These are phyloP conservation scores for Grallaria varia DNA, from an alignment of 2,113 vertebrate genomes.

Conservation along the genomic window DNA sequence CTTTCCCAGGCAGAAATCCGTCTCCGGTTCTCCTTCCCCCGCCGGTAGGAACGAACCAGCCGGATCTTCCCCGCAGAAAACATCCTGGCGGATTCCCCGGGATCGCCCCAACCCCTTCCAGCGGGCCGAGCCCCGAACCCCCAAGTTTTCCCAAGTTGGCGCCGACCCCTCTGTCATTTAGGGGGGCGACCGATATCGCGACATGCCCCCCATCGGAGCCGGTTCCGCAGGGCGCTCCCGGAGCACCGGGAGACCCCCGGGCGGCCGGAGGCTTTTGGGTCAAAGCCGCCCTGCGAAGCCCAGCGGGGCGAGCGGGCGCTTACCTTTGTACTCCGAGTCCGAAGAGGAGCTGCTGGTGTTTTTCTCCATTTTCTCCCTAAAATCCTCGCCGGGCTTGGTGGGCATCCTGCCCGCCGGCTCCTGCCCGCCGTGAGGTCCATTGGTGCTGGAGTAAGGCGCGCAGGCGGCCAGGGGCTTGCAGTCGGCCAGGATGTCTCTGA, in stretches of 20 bases:
- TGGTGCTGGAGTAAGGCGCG: slow-evolving; percentile 94
- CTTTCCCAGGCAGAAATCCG: neutral
- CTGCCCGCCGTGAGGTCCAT: slow-evolving; percentile 84
- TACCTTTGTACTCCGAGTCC: slow-evolving; percentile 98
- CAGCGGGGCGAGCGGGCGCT: neutral
- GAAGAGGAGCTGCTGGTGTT: slow-evolving; percentile 89
- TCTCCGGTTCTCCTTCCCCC: neutral
- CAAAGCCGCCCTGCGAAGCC: neutral
- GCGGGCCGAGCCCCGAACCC: neutral
- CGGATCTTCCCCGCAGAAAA: neutral
- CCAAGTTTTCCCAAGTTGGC: neutral
- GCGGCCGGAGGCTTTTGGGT: neutral
- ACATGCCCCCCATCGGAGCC: too few relatives aligned
- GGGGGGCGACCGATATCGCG: neutral
- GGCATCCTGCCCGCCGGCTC: slow-evolving; percentile 83
- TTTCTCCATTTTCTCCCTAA: slow-evolving; percentile 89
- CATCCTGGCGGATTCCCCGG: neutral
- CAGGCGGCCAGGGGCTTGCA: slow-evolving; percentile 96
- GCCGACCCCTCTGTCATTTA: neutral
- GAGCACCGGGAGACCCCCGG: neutral
- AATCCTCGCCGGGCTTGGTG: slow-evolving; percentile 88
- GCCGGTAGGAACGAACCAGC: neutral
- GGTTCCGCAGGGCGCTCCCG: neutral
- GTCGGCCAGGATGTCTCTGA: slow-evolving; percentile 97
- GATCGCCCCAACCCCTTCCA: neutral